Evolutionary conservation across 2,888 invertebrate genomes (phyloP).

Genomic region (Barypeithes pellucidus): DNA sequence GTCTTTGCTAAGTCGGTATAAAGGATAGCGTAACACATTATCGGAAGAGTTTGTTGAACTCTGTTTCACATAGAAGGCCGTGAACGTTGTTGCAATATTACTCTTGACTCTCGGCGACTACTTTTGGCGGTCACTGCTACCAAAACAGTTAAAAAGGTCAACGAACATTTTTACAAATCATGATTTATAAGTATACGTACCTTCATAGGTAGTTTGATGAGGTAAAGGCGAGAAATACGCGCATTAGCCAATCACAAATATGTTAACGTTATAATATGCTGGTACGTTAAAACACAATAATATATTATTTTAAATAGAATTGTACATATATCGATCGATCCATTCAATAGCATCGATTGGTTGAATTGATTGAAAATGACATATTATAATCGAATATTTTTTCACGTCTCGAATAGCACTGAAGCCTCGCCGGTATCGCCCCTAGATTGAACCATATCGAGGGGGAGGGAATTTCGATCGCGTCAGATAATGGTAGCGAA

Average conservation of each 20-base stretch:
- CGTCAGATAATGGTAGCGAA: no score
- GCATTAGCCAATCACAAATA: not conserved
- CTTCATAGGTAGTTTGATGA: not conserved
- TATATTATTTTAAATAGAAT: not conserved
- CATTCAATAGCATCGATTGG: no score
- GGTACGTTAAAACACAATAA: not conserved
- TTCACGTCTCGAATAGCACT: no score
- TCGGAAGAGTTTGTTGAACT: constrained; percentile 68
- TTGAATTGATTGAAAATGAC: no score
- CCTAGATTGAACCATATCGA: no score
- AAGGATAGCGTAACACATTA: constrained; percentile 71
- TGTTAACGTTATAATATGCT: not conserved
- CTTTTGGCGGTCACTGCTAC: constrained; percentile 62
- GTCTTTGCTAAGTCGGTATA: constrained; percentile 54
- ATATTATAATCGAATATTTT: no score
- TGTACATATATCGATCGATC: not conserved
- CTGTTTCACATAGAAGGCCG: constrained; percentile 59
- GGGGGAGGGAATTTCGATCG: no score
- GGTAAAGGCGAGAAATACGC: not conserved
- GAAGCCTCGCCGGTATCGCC: no score
- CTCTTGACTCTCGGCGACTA: constrained; percentile 56
- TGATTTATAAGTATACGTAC: constrained; percentile 18
- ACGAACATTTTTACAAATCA: constrained; percentile 33
- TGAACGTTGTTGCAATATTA: constrained; percentile 60
- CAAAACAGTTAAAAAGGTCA: constrained; percentile 42